Percentiles rank a stretch among this genome's conserved stretches.
These are phyloP conservation scores for Zygogramma bicolorata DNA, from an alignment of 2,888 invertebrate genomes.

Conservation along the genomic window DNA sequence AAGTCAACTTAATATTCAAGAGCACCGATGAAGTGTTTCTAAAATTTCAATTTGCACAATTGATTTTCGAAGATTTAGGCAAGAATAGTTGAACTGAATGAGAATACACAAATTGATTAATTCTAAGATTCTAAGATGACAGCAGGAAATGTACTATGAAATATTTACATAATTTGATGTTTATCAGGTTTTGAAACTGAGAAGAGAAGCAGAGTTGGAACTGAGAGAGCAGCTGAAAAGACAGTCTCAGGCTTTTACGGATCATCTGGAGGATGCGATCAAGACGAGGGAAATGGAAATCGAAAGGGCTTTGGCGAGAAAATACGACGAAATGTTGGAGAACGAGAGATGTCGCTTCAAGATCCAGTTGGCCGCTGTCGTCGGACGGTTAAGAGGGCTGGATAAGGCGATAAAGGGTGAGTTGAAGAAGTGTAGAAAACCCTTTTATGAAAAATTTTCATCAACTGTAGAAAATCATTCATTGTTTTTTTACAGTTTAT, in stretches of 20 bases:
- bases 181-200: conserved; percentile 73
- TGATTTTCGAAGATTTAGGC: too few relatives aligned
- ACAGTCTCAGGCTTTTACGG: conserved; percentile 88
- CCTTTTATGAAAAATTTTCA: too few relatives aligned
- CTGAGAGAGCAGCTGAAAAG: conserved; percentile 83
- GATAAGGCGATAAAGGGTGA: conserved; percentile 81
- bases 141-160: too few relatives aligned
- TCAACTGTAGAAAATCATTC: too few relatives aligned
- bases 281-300: conserved; percentile 68
- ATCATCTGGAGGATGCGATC: conserved; percentile 82
- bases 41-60: too few relatives aligned
- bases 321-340: conserved; percentile 76
- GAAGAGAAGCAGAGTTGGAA: conserved; percentile 77
- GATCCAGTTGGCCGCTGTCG: conserved; percentile 77
- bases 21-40: too few relatives aligned
- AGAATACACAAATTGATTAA: too few relatives aligned
- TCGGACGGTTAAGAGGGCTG: conserved; percentile 82
- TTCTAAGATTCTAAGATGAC: too few relatives aligned
- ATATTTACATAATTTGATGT: conserved; percentile 16
- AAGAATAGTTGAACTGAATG: too few relatives aligned
- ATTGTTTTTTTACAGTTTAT: too few relatives aligned
- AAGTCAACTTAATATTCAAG: too few relatives aligned
- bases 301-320: conserved; percentile 69
- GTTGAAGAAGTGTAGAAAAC: conserved; percentile 43
- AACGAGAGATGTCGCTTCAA: conserved; percentile 78